These are phyloP conservation scores for Zoanthus sociatus DNA, from an alignment of 92 coral and sea anemone genomes.

Conservation along the genomic window DNA sequence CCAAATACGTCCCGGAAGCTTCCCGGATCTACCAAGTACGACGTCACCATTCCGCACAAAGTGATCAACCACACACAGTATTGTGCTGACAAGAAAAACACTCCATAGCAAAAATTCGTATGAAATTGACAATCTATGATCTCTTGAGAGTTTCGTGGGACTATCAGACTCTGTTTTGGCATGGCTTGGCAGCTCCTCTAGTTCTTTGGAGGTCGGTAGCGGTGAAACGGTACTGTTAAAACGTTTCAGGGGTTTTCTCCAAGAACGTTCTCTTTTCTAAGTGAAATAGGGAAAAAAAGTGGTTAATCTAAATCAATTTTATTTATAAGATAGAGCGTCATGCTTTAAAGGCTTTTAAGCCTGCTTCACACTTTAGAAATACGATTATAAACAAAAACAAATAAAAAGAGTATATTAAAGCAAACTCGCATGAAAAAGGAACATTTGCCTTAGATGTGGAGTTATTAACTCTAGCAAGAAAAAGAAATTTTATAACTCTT, in stretches of 20 bases:
- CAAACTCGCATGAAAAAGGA: too few species aligned
- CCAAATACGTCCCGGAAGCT: slow-evolving; percentile 60
- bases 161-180: not conserved
- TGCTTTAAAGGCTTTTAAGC: too few species aligned
- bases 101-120: slow-evolving; percentile 64
- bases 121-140: slow-evolving; percentile 56
- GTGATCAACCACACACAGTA: slow-evolving; percentile 59
- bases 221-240: not conserved
- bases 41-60: slow-evolving; percentile 63
- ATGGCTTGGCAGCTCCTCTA: not conserved
- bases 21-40: slow-evolving; percentile 59
- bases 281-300: not conserved
- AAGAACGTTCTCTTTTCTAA: not conserved
- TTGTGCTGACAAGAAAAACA: slow-evolving; percentile 43
- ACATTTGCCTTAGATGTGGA: too few species aligned
- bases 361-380: too few species aligned
- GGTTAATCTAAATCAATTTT: too few species aligned
- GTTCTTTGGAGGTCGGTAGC: not conserved
- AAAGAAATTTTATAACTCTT: too few species aligned
- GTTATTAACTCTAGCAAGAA: too few species aligned
- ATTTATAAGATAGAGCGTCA: too few species aligned
- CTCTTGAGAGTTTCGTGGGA: not conserved
- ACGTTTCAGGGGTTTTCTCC: not conserved
- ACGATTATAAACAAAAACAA: too few species aligned
- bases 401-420: too few species aligned